These are phyloP conservation scores for Microctonus brassicae DNA, from an alignment of 2,888 invertebrate species.

Conservation along the genomic window DNA sequence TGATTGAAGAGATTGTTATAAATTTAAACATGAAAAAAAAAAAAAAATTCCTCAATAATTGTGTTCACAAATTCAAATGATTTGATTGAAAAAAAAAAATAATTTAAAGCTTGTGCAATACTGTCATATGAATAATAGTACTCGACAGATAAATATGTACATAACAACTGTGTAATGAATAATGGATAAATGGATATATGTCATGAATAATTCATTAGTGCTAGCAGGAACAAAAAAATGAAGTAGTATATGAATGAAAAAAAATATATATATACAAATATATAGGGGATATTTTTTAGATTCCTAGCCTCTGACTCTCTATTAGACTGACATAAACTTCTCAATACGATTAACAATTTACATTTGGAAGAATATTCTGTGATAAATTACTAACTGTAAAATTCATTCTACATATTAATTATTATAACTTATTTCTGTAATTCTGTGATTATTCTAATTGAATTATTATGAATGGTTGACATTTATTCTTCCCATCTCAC, in stretches of 20 bases:
- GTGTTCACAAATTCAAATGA: constrained; percentile 16
- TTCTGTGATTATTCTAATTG: not conserved
- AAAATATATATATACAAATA: not conserved
- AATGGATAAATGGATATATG: not conserved
- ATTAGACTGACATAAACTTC: constrained; percentile 34
- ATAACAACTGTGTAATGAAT: not conserved
- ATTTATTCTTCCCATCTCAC: not conserved
- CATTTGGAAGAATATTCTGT: constrained; percentile 49
- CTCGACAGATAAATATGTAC: not conserved
- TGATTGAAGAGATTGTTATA: constrained; percentile 10
- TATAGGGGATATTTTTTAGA: constrained; percentile 25
- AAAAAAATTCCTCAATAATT: constrained; percentile 11
- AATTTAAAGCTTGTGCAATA: not conserved
- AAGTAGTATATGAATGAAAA: not conserved
- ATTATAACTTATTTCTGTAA: not conserved
- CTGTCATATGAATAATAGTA: not conserved
- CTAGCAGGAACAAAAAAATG: not conserved
- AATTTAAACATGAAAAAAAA: not conserved
- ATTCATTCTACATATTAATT: constrained; percentile 29
- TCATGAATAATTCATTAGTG: not conserved
- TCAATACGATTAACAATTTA: constrained; percentile 40
- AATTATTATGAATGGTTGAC: not conserved
- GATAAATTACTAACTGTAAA: constrained; percentile 43
- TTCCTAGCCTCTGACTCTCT: constrained; percentile 19
- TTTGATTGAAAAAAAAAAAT: not conserved